Percentiles rank a stretch among this genome's conserved stretches.
Conservation (phyloP, 2,113 vertebrate species). For the Aegotheles bennettii region DNA sequence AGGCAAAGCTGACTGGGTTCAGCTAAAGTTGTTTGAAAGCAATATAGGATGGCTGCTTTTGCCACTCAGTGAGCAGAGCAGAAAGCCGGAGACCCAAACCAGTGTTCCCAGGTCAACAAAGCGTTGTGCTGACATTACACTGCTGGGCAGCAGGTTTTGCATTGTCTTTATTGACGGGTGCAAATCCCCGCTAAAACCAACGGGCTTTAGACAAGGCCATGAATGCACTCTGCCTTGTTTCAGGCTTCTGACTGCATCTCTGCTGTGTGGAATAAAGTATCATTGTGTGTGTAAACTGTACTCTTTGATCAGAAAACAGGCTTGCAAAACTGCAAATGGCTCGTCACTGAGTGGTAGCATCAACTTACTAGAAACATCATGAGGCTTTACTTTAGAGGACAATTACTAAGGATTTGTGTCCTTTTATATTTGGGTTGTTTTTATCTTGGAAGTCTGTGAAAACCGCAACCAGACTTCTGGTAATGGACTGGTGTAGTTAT, state of each 20-base stretch:
- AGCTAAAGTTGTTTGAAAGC: constrained; percentile 20
- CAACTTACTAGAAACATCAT: constrained; percentile 31
- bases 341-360: not conserved
- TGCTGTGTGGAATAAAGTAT: constrained; percentile 26
- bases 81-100: not conserved
- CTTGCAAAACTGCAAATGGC: not conserved
- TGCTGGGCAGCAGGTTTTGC: constrained; percentile 15
- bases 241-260: constrained; percentile 15
- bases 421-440: not conserved
- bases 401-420: not conserved
- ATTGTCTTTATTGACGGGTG: not conserved
- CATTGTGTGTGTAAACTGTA: not conserved
- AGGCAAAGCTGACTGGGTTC: not conserved
- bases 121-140: constrained; percentile 14
- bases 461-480: not conserved
- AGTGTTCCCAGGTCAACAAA: not conserved
- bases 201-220: constrained; percentile 18
- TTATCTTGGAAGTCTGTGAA: not conserved
- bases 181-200: constrained; percentile 37
- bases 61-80: constrained; percentile 5
- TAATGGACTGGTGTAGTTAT: not conserved
- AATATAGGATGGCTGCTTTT: not conserved
- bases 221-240: not conserved
- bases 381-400: not conserved
- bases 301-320: constrained; percentile 22